Conservation (phyloP, 2,113 vertebrate genomes). For the Sorex fumeus region DNA sequence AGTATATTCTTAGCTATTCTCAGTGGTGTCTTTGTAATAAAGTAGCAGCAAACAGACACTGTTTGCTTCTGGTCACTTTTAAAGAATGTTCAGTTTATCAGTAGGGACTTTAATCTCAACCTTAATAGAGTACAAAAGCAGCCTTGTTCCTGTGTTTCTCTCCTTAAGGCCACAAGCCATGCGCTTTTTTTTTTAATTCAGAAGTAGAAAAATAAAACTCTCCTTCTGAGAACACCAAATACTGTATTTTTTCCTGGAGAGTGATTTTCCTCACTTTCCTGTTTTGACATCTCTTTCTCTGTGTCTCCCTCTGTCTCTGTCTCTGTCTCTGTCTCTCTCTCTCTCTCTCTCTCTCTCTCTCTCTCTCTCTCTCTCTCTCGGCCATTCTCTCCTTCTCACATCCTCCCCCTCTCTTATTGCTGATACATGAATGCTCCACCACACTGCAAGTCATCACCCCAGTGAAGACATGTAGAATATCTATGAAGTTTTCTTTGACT, state of each 20-base stretch:
- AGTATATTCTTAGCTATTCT: constrained; percentile 92
- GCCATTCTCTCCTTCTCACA: no score
- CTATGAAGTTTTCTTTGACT: constrained; percentile 66
- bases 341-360: no score
- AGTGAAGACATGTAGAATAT: constrained; percentile 76
- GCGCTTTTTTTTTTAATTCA: constrained; percentile 86
- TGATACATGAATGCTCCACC: constrained; percentile 68
- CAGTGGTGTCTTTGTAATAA: constrained; percentile 93
- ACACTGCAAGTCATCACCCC: constrained; percentile 64
- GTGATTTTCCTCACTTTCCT: constrained; percentile 50
- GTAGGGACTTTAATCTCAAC: constrained; percentile 92
- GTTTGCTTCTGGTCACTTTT: constrained; percentile 94
- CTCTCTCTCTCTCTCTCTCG: no score
- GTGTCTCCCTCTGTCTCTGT: no score
- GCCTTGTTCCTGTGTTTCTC: constrained; percentile 89
- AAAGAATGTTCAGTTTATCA: constrained; percentile 93
- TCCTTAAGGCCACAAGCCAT: constrained; percentile 89
- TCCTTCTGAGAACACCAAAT: constrained; percentile 87
- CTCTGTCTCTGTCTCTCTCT: no score
- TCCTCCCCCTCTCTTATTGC: constrained; percentile 15
- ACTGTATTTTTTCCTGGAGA: constrained; percentile 72
- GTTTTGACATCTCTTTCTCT: constrained; percentile 62
- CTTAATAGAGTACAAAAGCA: constrained; percentile 93
- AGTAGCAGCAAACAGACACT: constrained; percentile 92
- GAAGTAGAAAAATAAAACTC: constrained; percentile 87